Evolutionary conservation across 1,140 invertebrate species (phyloP).

Genomic region (Macrobrachium nipponense): DNA sequence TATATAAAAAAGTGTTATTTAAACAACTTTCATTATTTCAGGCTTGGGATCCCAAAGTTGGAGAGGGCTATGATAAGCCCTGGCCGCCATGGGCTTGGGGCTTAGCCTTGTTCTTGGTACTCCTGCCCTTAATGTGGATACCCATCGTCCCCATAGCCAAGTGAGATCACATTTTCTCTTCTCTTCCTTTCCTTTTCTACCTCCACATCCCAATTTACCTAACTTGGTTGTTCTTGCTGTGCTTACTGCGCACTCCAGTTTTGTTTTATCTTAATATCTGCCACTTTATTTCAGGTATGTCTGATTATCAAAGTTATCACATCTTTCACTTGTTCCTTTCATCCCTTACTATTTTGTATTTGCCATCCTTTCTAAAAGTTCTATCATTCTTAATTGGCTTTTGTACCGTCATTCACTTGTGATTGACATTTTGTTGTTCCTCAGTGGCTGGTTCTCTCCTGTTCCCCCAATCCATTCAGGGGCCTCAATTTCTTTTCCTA

Average conservation of each 20-base stretch:
- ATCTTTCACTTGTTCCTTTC: not conserved
- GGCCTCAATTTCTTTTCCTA: not conserved
- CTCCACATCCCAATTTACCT: not conserved
- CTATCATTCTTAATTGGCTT: not conserved
- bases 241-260: too few species aligned
- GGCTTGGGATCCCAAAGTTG: constrained; percentile 83
- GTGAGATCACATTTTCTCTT: constrained; percentile 68
- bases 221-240: not conserved
- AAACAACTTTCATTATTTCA: constrained; percentile 64
- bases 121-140: constrained; percentile 87
- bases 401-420: not conserved
- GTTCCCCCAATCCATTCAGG: not conserved
- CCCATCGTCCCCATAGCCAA: constrained; percentile 83
- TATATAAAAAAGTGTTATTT: not conserved
- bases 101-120: constrained; percentile 79
- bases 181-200: not conserved
- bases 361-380: not conserved
- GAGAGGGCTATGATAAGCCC: constrained; percentile 77
- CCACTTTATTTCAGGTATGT: not conserved
- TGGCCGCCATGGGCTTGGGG: constrained; percentile 85
- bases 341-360: not conserved
- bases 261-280: not conserved
- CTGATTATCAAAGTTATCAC: not conserved
- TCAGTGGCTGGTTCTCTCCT: not conserved
- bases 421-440: not conserved